Percentiles rank a stretch among this genome's conserved stretches.
Conservation (phyloP, 2,888 invertebrate genomes). For the Poecilobothrus nobilitatus region DNA sequence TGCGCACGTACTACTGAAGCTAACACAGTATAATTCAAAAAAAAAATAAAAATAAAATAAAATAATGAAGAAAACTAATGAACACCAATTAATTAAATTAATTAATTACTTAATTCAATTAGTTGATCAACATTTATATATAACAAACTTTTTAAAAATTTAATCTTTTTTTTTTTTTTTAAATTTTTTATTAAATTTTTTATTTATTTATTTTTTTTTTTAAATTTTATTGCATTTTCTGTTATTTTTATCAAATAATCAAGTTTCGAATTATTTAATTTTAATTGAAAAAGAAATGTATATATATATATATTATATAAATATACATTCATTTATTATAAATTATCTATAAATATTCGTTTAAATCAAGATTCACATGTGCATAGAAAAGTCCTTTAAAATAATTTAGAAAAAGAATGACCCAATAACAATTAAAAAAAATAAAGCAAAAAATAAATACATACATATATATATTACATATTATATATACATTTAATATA, state of each 20-base stretch:
- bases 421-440: too few species aligned
- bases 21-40: neutral
- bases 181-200: neutral
- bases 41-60: neutral
- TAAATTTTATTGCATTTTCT: neutral
- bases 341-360: too few species aligned
- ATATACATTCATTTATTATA: too few species aligned
- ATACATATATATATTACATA: too few species aligned
- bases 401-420: too few species aligned
- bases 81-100: neutral
- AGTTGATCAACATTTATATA: neutral
- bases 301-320: too few species aligned
- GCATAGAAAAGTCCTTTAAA: too few species aligned
- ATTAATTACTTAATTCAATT: neutral
- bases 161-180: neutral
- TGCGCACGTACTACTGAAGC: too few species aligned
- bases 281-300: neutral
- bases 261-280: conserved; percentile 7
- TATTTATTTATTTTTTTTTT: neutral
- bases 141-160: neutral
- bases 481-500: too few species aligned
- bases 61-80: neutral
- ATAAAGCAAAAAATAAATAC: too few species aligned
- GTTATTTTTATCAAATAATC: neutral
- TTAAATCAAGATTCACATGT: conserved; percentile 8